Evolutionary conservation across 2,113 vertebrate genomes (phyloP).

Genomic region (Cryptotis parvus): DNA sequence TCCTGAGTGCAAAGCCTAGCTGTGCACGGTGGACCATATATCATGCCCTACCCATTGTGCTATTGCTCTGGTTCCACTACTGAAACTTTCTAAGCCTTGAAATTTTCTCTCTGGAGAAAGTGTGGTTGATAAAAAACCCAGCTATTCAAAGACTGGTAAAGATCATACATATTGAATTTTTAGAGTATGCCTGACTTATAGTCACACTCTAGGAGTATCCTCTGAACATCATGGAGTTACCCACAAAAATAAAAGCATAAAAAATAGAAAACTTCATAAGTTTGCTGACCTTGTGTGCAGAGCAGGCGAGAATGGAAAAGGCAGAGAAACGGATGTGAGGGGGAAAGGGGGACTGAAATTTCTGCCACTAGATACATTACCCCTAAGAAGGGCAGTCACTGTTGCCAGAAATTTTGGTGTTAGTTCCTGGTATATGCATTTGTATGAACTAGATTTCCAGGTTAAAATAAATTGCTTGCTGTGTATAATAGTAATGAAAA

Average conservation of each 20-base stretch:
- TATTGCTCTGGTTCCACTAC: no score
- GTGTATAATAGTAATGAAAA: neutral
- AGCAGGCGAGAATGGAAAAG: neutral
- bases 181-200: neutral
- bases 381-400: neutral
- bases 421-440: neutral
- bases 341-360: neutral
- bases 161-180: neutral
- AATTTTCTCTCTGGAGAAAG: neutral
- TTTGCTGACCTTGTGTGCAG: neutral
- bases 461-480: neutral
- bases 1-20: no score
- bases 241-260: no score
- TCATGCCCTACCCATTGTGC: no score
- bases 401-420: neutral
- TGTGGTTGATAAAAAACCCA: neutral
- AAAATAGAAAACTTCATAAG: neutral
- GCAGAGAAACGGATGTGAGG: no score
- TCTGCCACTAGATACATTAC: neutral
- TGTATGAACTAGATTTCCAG: neutral
- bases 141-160: neutral
- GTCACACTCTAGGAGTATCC: neutral
- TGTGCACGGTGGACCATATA: no score
- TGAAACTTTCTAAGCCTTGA: no score
- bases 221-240: no score